Percentiles rank a stretch among this genome's conserved stretches.
Evolutionary conservation across 2,797 vertebrate genomes (phyloP).

Genomic region (Gymnocypris eckloni): DNA sequence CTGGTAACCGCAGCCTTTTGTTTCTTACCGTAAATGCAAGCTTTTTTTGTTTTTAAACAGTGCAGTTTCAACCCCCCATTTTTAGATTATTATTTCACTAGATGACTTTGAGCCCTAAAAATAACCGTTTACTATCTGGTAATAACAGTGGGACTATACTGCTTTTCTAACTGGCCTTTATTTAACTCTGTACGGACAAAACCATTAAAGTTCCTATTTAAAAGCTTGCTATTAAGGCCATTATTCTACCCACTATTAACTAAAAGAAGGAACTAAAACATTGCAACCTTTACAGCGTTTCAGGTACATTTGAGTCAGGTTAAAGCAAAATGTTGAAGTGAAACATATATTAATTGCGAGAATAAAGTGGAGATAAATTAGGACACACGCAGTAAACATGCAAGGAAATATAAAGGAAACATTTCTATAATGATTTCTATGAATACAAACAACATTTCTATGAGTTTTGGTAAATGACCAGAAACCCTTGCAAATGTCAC

Average conservation of each 20-base stretch:
- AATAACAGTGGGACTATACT: background rate
- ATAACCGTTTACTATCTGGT: background rate
- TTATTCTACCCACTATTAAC: conserved; percentile 39
- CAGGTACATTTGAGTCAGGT: conserved; percentile 30
- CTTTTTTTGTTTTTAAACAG: background rate
- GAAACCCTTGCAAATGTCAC: background rate
- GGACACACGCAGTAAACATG: background rate
- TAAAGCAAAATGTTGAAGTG: background rate
- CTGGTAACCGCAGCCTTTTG: background rate
- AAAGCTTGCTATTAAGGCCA: background rate
- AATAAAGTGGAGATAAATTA: background rate
- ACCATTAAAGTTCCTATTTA: conserved; percentile 6
- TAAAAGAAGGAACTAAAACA: conserved; percentile 45
- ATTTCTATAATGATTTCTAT: background rate
- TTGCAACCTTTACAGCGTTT: conserved; percentile 12
- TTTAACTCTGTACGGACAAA: background rate
- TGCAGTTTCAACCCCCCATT: background rate
- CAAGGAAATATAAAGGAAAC: background rate
- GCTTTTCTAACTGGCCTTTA: background rate
- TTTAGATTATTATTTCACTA: background rate
- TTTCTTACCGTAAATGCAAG: too few relatives aligned
- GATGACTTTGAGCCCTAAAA: background rate
- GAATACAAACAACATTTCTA: background rate
- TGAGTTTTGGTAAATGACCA: background rate
- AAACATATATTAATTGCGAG: conserved; percentile 23